These are phyloP conservation scores for Limenitis arthemis DNA, from an alignment of 2,888 invertebrate genomes.

Conservation along the genomic window DNA sequence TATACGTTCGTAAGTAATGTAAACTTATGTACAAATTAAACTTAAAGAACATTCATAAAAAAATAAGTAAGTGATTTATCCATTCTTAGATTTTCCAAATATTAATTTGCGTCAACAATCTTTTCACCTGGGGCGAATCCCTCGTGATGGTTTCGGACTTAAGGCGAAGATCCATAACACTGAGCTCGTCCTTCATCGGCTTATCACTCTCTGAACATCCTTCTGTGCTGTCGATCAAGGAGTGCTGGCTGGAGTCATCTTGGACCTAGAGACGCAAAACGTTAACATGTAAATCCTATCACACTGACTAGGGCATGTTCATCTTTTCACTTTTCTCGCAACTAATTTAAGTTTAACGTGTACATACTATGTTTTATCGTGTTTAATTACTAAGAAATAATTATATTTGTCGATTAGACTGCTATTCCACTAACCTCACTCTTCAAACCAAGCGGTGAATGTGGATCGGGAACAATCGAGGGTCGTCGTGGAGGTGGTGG, in stretches of 20 bases:
- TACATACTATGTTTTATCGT: too few species aligned
- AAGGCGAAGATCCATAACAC: constrained; percentile 78
- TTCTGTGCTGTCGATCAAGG: constrained; percentile 55
- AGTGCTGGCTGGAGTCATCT: constrained; percentile 82
- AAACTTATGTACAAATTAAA: too few species aligned
- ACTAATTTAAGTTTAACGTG: too few species aligned
- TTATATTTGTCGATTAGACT: too few species aligned
- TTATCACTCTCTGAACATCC: constrained; percentile 40
- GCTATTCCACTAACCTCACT: constrained; percentile 45
- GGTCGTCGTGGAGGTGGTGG: constrained; percentile 79
- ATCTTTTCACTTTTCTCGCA: too few species aligned
- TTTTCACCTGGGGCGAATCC: constrained; percentile 42
- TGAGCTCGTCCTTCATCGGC: constrained; percentile 49
- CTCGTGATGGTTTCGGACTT: constrained; percentile 71
- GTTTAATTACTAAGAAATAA: too few species aligned
- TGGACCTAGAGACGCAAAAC: constrained; percentile 59
- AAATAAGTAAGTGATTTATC: background rate
- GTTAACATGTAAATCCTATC: too few species aligned
- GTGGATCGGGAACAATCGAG: constrained; percentile 72
- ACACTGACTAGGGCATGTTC: too few species aligned
- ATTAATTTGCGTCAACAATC: background rate
- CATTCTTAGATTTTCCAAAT: too few species aligned
- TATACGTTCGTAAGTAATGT: too few species aligned
- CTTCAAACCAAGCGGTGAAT: constrained; percentile 73
- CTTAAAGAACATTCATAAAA: background rate